Conservation (phyloP, 2,797 vertebrate species). For the Neomorphus geoffroyi region DNA sequence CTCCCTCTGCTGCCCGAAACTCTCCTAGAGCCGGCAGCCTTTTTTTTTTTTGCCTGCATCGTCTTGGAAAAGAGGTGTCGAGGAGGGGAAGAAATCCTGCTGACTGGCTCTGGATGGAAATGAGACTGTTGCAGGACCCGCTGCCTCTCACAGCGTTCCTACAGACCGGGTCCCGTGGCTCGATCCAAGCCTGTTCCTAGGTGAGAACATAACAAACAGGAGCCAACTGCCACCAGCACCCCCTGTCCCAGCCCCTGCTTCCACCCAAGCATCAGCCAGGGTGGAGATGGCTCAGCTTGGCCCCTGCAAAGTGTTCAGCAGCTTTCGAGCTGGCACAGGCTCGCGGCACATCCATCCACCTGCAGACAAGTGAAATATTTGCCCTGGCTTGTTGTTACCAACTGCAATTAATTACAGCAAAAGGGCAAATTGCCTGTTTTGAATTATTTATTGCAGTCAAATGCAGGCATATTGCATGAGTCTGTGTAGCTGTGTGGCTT, state of each 20-base stretch:
- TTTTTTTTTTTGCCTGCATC: neutral
- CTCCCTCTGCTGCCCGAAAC: conserved; percentile 59
- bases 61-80: neutral
- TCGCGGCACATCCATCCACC: fast-evolving
- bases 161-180: neutral
- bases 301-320: fast-evolving
- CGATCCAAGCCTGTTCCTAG: neutral
- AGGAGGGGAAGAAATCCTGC: neutral
- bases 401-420: neutral
- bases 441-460: neutral
- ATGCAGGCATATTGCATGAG: neutral
- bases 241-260: neutral
- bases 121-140: fast-evolving
- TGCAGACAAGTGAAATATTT: neutral
- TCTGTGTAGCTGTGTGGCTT: neutral
- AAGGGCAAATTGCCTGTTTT: neutral
- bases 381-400: neutral
- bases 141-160: neutral
- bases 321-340: fast-evolving
- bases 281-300: neutral
- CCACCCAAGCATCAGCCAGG: neutral
- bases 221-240: fast-evolving
- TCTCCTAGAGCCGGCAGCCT: neutral
- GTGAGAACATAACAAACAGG: neutral
- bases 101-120: neutral